phyloP scores from a whole-genome alignment of 2,888 invertebrate genomes.

The Marronus borbonicus region DNA sequence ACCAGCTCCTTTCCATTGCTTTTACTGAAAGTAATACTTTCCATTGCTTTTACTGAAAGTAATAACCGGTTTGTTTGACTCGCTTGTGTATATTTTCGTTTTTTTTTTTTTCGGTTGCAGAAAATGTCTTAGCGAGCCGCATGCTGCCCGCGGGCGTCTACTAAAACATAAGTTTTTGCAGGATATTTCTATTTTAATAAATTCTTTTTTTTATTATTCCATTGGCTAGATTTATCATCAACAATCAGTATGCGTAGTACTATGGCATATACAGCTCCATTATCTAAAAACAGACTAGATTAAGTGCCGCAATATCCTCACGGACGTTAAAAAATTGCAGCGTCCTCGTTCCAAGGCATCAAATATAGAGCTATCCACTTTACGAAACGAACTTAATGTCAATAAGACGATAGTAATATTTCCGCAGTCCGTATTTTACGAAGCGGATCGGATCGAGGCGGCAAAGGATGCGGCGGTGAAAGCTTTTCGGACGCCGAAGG shows the following conservation, averaged over 20 bases:
- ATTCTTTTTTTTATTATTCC: too few relatives aligned
- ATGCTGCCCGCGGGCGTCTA: too few relatives aligned
- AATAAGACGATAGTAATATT: conserved; percentile 58
- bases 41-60: too few relatives aligned
- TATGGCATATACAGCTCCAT: neutral
- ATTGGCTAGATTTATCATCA: too few relatives aligned
- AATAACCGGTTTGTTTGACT: too few relatives aligned
- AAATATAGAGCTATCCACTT: conserved; percentile 47
- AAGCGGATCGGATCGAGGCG: conserved; percentile 51
- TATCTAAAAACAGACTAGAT: conserved; percentile 49
- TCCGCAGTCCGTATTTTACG: conserved; percentile 57
- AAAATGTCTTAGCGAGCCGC: too few relatives aligned
- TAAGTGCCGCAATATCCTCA: conserved; percentile 45
- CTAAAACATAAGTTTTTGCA: too few relatives aligned
- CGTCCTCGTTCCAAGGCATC: conserved; percentile 39
- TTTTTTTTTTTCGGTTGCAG: too few relatives aligned
- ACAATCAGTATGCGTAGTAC: neutral
- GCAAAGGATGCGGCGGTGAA: conserved; percentile 15
- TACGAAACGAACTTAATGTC: conserved; percentile 56
- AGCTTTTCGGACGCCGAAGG: neutral
- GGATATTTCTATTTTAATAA: too few relatives aligned
- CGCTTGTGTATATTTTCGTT: too few relatives aligned
- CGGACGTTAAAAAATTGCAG: conserved; percentile 49
- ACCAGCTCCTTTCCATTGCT: too few relatives aligned
- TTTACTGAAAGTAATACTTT: too few relatives aligned